Conservation (phyloP, 2,888 invertebrate species). For the Phortica magna region DNA sequence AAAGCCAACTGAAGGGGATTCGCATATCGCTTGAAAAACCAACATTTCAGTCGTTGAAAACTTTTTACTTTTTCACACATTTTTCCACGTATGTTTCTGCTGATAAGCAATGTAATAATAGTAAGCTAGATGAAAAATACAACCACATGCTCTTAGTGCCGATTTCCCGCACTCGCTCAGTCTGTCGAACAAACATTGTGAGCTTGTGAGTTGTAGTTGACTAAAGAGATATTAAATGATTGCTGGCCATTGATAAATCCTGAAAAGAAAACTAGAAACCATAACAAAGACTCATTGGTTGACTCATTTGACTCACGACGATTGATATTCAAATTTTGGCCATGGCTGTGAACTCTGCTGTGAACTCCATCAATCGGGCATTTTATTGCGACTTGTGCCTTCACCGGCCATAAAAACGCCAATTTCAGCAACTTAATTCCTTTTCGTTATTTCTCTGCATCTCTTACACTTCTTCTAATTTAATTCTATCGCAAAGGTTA, state of each 20-base stretch:
- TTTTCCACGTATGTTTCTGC: slow-evolving; percentile 18
- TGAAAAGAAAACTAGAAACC: not conserved
- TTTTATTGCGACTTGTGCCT: not conserved
- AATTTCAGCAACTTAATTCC: not conserved
- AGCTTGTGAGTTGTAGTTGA: slow-evolving; percentile 71
- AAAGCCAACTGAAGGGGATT: slow-evolving; percentile 52
- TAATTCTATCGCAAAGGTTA: not conserved
- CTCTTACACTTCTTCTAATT: not conserved
- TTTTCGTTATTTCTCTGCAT: not conserved
- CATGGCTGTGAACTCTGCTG: too few relatives aligned
- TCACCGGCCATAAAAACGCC: not conserved
- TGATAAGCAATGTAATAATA: slow-evolving; percentile 22
- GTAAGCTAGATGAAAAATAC: slow-evolving; percentile 62
- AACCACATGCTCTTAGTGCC: slow-evolving; percentile 70
- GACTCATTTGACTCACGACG: too few relatives aligned
- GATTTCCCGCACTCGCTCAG: slow-evolving; percentile 71
- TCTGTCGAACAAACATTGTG: slow-evolving; percentile 71
- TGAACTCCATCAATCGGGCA: too few relatives aligned
- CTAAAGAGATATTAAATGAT: slow-evolving; percentile 44
- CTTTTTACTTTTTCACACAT: too few relatives aligned
- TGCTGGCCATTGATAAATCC: slow-evolving; percentile 33
- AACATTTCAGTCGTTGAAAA: not conserved
- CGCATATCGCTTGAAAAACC: slow-evolving; percentile 46
- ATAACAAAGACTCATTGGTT: too few relatives aligned
- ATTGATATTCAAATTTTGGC: too few relatives aligned